Conservation (phyloP, 2,113 vertebrate genomes). For the Muntiacus reevesi region DNA sequence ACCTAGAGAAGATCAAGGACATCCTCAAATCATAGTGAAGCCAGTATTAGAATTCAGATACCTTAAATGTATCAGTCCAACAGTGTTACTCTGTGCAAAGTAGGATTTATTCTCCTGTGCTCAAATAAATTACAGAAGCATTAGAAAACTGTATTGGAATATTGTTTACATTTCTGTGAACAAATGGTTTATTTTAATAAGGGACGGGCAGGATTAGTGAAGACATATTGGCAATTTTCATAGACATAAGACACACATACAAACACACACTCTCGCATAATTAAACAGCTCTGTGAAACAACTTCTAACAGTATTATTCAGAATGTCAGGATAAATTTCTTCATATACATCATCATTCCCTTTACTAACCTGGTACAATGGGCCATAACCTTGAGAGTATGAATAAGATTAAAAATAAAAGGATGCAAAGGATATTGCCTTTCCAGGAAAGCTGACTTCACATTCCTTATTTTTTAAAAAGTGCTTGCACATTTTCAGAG, state of each 20-base stretch:
- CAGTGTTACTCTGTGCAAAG: not conserved
- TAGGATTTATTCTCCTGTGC: not conserved
- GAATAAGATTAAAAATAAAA: slow-evolving; percentile 39
- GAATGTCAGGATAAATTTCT: not conserved
- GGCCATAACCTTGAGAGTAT: slow-evolving; percentile 4
- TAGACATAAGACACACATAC: not conserved
- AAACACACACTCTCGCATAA: not conserved
- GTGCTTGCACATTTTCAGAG: not conserved
- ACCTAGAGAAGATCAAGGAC: not conserved
- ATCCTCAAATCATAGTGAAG: not conserved
- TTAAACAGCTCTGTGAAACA: not conserved
- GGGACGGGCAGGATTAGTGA: not conserved
- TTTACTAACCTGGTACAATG: not conserved
- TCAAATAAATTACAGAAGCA: not conserved
- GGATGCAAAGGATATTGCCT: not conserved
- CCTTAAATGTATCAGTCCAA: not conserved
- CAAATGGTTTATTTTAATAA: not conserved
- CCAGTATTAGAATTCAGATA: not conserved
- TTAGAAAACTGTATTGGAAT: not conserved
- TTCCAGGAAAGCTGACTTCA: slow-evolving; percentile 14
- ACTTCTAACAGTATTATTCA: not conserved
- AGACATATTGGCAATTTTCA: not conserved
- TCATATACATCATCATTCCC: not conserved
- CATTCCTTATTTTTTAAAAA: not conserved
- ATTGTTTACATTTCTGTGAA: not conserved